Evolutionary conservation across 2,888 invertebrate species (phyloP).

Genomic region (Anticlea derivata): DNA sequence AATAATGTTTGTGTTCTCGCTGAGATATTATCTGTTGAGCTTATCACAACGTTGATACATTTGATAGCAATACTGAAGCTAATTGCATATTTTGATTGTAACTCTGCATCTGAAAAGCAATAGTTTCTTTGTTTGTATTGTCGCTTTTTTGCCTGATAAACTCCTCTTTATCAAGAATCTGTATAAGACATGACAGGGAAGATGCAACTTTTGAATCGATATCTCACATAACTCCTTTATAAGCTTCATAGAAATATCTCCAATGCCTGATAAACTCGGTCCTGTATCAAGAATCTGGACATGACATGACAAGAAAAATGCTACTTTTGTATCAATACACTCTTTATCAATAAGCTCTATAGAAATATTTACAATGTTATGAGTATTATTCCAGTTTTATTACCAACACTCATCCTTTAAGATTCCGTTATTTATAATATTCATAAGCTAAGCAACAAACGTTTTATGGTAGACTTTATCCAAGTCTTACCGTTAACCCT

Average conservation of each 20-base stretch:
- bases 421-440: constrained; percentile 34
- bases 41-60: constrained; percentile 28
- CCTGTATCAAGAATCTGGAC: constrained; percentile 12
- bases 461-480: constrained; percentile 28
- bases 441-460: constrained; percentile 23
- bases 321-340: constrained; percentile 5
- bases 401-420: constrained; percentile 25
- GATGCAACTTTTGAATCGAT: constrained; percentile 11
- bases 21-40: constrained; percentile 27
- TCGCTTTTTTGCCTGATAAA: constrained; percentile 7
- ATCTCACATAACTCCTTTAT: constrained; percentile 13
- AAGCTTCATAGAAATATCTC: background rate
- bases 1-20: constrained; percentile 32
- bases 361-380: constrained; percentile 23
- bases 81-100: constrained; percentile 21
- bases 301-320: constrained; percentile 16
- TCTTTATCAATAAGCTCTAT: constrained; percentile 17
- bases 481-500: constrained; percentile 28
- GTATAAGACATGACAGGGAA: constrained; percentile 15
- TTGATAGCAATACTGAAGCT: constrained; percentile 24
- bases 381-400: constrained; percentile 22
- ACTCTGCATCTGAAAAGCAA: constrained; percentile 14
- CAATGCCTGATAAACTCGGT: background rate
- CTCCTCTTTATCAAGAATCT: constrained; percentile 9
- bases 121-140: constrained; percentile 17